Evolutionary conservation across 1,140 invertebrate genomes (phyloP).

Genomic region (Dinoponera quadriceps): DNA sequence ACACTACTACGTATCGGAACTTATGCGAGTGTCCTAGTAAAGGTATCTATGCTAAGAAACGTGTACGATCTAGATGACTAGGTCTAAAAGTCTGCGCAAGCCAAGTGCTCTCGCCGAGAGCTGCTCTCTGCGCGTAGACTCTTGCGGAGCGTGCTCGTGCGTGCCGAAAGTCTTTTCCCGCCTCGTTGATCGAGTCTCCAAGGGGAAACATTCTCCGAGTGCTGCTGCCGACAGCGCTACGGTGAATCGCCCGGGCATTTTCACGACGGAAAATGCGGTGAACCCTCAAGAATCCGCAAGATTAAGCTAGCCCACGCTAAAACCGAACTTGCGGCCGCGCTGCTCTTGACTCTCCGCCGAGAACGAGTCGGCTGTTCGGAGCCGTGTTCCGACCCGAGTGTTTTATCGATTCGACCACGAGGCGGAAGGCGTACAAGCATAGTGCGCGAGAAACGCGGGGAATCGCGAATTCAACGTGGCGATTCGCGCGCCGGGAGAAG

Average conservation of each 20-base stretch:
- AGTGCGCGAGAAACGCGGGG: constrained; percentile 27
- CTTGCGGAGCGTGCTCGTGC: constrained; percentile 45
- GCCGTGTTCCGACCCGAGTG: no score
- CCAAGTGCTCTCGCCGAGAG: constrained; percentile 38
- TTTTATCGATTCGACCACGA: constrained; percentile 40
- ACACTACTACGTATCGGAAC: not conserved
- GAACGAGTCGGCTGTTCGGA: no score
- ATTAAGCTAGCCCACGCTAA: no score
- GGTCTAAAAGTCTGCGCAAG: constrained; percentile 46
- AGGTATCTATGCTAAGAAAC: constrained; percentile 13
- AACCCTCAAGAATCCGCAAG: no score
- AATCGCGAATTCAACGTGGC: constrained; percentile 1
- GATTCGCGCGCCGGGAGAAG: no score
- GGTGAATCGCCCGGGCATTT: no score
- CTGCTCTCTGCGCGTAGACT: constrained; percentile 12
- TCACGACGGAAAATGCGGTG: no score
- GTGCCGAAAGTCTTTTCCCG: not conserved
- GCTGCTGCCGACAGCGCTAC: no score
- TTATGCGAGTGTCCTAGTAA: constrained; percentile 12
- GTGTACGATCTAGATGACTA: constrained; percentile 51
- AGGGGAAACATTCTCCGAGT: not conserved
- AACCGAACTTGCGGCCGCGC: no score
- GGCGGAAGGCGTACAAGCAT: constrained; percentile 27
- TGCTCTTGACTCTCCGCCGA: no score
- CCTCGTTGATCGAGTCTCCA: constrained; percentile 40